Base-by-base conservation (phyloP, 2,113 vertebrate genomes). In the Grallaria varia region DNA sequence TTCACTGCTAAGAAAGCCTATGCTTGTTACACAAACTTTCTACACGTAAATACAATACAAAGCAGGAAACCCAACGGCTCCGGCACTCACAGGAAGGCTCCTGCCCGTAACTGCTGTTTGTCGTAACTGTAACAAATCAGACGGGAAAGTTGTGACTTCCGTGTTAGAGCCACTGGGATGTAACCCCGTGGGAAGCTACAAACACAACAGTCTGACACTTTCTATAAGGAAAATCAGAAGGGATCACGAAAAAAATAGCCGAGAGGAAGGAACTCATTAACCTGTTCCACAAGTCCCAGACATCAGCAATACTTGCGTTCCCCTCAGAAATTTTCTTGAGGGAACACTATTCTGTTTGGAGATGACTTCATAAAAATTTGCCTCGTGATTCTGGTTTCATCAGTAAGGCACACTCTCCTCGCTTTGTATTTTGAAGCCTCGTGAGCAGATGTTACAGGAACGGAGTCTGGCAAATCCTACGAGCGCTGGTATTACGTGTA, bases 401-500 rank as follows among this genome's bases (percentile, higher is more conserved):
- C 44, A 66, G 0, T 9, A 64, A 40, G 6, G 72, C 14, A 9
- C 6, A 47, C 4, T 28, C 28, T n/a, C 21, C 31, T 27, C 31
- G 6, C 14, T 63, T 60, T n/a, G 2, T 19, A 27, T 62, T 69
- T 50, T 31, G 40, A 89, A 86, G 23, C 21, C 8, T 45, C 6
- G 2, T 9, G 24, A 28, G 6, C 14, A 45, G 12, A 60, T 9
- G 1, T 12, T 62, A 58, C 6, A 50, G 25, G 8, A 74, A 64
- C 1, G 0, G 19, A 39, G 3, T 5, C 35, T 19, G 8, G 35
- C 5, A 84, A 87, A 87, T 17, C 22, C 71, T 14, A 62, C 31
- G 27, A 49, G 35, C 3, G 5, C 13, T 8, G 1, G 1, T 8
- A 30, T 8, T 37, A 27, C 0, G 33, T 0, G 9, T 6, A 12